phyloP scores from a whole-genome alignment of 2,888 invertebrate genomes.

The Hedya salicella region DNA sequence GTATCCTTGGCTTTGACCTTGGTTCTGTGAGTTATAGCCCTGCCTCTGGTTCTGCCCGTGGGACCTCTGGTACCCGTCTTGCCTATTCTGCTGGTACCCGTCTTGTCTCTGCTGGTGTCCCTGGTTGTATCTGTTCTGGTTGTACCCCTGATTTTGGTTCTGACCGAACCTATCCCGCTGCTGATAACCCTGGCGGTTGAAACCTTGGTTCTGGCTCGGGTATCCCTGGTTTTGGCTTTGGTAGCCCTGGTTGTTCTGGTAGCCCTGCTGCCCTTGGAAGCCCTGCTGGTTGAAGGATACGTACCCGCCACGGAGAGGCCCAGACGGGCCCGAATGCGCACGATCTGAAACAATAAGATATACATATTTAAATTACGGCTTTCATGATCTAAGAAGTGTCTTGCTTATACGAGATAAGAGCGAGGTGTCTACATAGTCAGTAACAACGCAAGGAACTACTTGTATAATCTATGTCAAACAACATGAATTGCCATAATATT shows the following conservation, averaged over 20 bases:
- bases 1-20: conserved; percentile 46
- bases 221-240: conserved; percentile 48
- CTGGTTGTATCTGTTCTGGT: conserved; percentile 49
- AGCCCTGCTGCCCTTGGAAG: conserved; percentile 40
- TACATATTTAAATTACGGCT: not conserved
- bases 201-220: conserved; percentile 49
- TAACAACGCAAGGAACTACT: too few relatives aligned
- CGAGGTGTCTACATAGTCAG: too few relatives aligned
- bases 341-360: conserved; percentile 70
- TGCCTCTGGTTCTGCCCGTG: conserved; percentile 43
- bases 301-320: conserved; percentile 73
- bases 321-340: conserved; percentile 62
- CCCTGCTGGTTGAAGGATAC: conserved; percentile 53
- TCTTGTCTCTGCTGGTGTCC: conserved; percentile 36
- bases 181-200: conserved; percentile 45
- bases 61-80: conserved; percentile 22
- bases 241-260: conserved; percentile 45
- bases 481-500: too few relatives aligned
- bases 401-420: too few relatives aligned
- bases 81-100: conserved; percentile 47
- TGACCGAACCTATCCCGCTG: conserved; percentile 48
- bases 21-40: conserved; percentile 45
- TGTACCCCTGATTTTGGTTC: conserved; percentile 41
- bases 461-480: too few relatives aligned
- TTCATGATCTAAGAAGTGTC: too few relatives aligned